Evolutionary conservation across 2,888 invertebrate genomes (phyloP), one percentile per base, ranked within the genome.

Genomic region (Sesia bembeciformis): DNA sequence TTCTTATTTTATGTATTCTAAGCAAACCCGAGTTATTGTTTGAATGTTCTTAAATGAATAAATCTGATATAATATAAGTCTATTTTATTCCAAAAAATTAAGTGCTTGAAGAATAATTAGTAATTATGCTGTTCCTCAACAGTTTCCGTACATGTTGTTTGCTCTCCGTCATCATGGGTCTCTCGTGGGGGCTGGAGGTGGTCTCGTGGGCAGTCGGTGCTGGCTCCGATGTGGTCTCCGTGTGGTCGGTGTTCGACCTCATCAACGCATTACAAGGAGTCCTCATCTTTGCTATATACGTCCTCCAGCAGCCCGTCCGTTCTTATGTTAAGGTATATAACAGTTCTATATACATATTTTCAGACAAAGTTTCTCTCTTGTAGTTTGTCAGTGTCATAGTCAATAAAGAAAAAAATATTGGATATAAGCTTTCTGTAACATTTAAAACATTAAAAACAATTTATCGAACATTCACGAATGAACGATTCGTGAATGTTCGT

Each of bases 151-250:
- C 91, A 52, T 91, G 91, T 62, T 81, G 92, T 59, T 78, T 92
- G 46, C 82, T 94, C 4, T 93, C 92, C 54, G 81, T 92, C 57
- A 90, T 94, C 58, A 93, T 94, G 91, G 92, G 93, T 0, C 78
- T 93, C 5, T 93, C 93, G 53, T 94, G 94, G 94, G 85, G 92
- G 40, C 87, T 94, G 73, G 94, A 94, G 74, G 87, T 94, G 60
- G 90, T 94, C 0, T 93, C 94, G 0, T 94, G 92, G 91, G 88
- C 89, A 52, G 89, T 89, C 0, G 91, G 91, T 0, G 90, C 91
- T 53, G 84, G 90, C 53, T 74, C 88, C 0, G 71, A 84, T 1
- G 83, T 84, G 0, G 81, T 84, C 39, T 84, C 89, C 5, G 84
- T 90, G 8, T 92, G 93, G 89, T 90, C 92, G 0, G 84, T 93